Conservation (phyloP, 2,113 vertebrate genomes). For the Natator depressus region DNA sequence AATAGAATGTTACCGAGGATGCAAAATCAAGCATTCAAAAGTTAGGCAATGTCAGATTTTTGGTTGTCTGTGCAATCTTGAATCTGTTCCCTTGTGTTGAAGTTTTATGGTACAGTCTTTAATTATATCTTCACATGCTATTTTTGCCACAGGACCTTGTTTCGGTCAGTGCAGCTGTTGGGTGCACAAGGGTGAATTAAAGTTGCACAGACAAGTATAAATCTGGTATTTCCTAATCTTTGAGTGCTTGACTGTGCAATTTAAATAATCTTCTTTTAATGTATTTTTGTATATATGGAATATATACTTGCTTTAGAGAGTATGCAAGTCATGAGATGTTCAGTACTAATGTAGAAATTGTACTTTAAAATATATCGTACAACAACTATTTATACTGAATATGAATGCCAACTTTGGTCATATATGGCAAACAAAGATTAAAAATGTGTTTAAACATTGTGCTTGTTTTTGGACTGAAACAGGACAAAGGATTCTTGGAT, state of each 20-base stretch:
- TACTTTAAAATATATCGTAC: neutral
- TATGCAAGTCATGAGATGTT: neutral
- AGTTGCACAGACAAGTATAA: neutral
- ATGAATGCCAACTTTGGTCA: neutral
- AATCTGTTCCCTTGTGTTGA: neutral
- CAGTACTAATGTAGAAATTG: neutral
- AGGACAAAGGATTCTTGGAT: neutral
- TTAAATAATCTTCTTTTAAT: neutral
- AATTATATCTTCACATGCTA: neutral
- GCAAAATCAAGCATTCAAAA: no score
- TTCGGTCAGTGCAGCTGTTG: neutral
- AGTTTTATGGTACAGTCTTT: neutral
- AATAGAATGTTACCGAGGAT: no score
- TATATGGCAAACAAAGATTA: neutral
- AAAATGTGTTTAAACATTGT: neutral
- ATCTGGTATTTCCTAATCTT: neutral
- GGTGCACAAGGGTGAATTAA: neutral
- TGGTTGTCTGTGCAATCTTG: neutral
- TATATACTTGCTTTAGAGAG: neutral
- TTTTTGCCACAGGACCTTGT: neutral
- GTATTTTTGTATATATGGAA: neutral
- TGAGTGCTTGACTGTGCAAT: neutral
- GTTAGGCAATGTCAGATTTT: neutral
- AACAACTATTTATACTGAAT: neutral
- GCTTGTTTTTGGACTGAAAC: neutral